Base-by-base conservation (phyloP, 2,113 vertebrate genomes). In the Hiodon tergisus region DNA sequence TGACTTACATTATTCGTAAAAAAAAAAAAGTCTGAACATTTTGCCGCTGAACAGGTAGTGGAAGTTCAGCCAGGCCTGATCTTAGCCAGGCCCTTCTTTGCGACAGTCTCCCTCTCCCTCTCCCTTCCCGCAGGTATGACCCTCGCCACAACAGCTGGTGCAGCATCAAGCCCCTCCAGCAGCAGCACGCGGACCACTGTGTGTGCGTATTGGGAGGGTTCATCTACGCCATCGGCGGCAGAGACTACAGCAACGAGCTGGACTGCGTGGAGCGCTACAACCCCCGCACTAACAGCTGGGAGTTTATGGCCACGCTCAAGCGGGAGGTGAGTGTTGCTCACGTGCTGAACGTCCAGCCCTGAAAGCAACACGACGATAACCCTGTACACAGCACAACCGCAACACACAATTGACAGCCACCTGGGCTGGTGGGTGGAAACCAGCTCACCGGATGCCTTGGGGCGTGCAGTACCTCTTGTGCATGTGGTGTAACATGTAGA, bases 131-230 rank as follows among this genome's bases (percentile, higher is more conserved):
- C 54, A 99, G 97, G 85, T 98, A 98, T 5, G 97, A 99, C 85
- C 97, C 97, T 0, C 91, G 97, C 69, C 94, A 98, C 89, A 98
- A 98, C 87, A 90, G 84, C 74, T 99, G 97, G 97, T 95, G 94
- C 86, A 81, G 91, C 82, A 94, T 98, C 85, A 91, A 94, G 85
- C 86, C 97, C 31, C 86, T 99, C 79, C 95, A 94, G 86, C 94
- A 94, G 72, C 94, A 95, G 81, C 97, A 94, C 0, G 95, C 97
- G 0, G 96, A 99, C 85, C 92, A 98, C 80, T 95, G 93, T 4
- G 93, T 99, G 53, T 98, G 97, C 74, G 93, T 96, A 0, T 79
- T 93, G 82, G 95, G 89, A 5, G 86, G 84, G 63, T 89, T 90
- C 58, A 95, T 99, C 81, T 99, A 99, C 7, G 93, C 95, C 0